phyloP scores from a whole-genome alignment of 2,888 invertebrate genomes.

The Bursaphelenchus okinawaensis region DNA sequence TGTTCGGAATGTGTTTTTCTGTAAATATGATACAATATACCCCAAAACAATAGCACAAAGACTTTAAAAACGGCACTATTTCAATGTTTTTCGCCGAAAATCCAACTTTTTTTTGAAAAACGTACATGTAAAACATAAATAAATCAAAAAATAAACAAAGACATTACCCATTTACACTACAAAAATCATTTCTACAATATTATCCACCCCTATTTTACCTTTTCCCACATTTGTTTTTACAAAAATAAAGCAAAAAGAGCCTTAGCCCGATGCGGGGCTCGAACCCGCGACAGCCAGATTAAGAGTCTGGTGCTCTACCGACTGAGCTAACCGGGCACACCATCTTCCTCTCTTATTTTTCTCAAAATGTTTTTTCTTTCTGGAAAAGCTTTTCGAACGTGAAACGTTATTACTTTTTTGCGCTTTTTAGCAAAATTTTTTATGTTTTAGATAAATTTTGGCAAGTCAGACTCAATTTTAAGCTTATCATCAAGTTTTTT shows the following conservation, averaged over 20 bases:
- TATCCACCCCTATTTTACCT: no score
- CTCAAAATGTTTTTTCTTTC: neutral
- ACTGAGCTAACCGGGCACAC: slow-evolving; percentile 47
- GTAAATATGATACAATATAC: neutral
- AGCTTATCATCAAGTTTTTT: no score
- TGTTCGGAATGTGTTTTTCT: neutral
- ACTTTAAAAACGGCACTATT: no score
- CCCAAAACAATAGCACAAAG: neutral
- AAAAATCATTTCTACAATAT: no score
- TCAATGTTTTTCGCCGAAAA: no score
- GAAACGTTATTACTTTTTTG: no score
- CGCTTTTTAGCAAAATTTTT: no score
- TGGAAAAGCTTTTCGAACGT: neutral
- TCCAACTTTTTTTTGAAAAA: neutral
- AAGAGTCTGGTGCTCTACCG: slow-evolving; percentile 56
- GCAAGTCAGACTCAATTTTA: no score
- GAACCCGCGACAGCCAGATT: slow-evolving; percentile 51
- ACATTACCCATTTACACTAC: neutral
- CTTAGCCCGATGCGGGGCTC: slow-evolving; percentile 48
- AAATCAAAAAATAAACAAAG: neutral
- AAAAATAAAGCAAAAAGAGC: neutral
- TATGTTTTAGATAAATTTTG: no score
- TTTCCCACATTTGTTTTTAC: no score
- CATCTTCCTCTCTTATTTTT: neutral
- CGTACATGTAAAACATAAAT: neutral